Evolutionary conservation across 2,113 vertebrate species (phyloP).

Genomic region (Syrmaticus mikado): DNA sequence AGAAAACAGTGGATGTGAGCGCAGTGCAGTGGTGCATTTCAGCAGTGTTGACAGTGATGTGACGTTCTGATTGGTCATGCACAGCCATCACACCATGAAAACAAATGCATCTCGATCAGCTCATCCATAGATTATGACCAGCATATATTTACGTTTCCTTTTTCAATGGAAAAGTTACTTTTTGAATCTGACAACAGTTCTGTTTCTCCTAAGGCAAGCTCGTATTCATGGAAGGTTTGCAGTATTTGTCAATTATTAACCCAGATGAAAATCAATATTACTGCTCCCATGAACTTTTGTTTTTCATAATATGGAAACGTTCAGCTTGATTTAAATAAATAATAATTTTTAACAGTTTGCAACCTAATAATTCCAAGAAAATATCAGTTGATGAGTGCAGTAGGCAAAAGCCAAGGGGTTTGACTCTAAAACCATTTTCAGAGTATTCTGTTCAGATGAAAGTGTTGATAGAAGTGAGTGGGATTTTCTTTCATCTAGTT

Average conservation of each 20-base stretch:
- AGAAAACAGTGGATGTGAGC: not conserved
- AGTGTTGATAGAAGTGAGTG: not conserved
- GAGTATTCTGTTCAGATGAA: not conserved
- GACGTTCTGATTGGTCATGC: too few relatives aligned
- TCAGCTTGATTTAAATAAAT: not conserved
- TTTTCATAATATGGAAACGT: not conserved
- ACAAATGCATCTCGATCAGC: not conserved
- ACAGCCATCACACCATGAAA: not conserved
- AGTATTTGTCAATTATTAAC: not conserved
- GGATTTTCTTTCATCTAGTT: not conserved
- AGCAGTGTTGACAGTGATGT: not conserved
- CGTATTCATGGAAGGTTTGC: not conserved
- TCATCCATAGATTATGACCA: not conserved
- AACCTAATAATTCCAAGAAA: not conserved
- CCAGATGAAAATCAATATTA: not conserved
- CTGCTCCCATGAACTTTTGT: not conserved
- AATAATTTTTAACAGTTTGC: not conserved
- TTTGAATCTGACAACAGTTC: not conserved
- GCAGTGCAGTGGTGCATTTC: not conserved
- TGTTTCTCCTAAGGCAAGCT: not conserved
- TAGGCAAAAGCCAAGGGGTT: not conserved
- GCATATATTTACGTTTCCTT: not conserved
- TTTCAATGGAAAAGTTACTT: not conserved
- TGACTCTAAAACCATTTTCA: not conserved
- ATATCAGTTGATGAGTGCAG: not conserved